phyloP scores from a whole-genome alignment of 2,797 vertebrate genomes.

The Eulemur coronatus region DNA sequence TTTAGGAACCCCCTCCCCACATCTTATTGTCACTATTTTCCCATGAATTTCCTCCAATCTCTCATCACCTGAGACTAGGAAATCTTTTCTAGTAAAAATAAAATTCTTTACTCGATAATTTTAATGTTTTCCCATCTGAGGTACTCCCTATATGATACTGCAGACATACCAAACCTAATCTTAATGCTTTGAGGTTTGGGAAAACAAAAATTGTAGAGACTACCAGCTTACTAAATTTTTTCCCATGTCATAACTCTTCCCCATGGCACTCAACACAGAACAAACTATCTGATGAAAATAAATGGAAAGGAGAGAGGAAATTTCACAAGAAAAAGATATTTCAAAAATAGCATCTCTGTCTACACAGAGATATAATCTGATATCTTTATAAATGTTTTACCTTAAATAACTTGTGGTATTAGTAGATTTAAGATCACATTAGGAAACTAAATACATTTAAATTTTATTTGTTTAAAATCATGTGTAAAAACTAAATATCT shows the following conservation, averaged over 20 bases:
- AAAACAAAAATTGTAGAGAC: not conserved
- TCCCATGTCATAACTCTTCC: not conserved
- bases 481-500: not conserved
- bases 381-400: not conserved
- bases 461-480: slow-evolving; percentile 2
- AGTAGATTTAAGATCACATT: not conserved
- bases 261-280: not conserved
- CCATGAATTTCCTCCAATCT: not conserved
- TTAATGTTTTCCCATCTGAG: not conserved
- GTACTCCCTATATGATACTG: not conserved
- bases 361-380: not conserved
- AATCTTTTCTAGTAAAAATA: not conserved
- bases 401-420: not conserved
- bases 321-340: not conserved
- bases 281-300: not conserved
- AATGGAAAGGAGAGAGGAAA: not conserved
- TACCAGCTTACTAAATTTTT: not conserved
- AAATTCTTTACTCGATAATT: not conserved
- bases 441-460: not conserved
- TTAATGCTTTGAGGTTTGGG: not conserved
- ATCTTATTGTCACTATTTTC: not conserved
- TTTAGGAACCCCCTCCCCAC: not conserved
- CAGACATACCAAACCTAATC: not conserved
- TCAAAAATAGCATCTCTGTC: not conserved
- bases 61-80: not conserved